Conservation (phyloP, 2,113 vertebrate genomes). For the Anoplopoma fimbria region DNA sequence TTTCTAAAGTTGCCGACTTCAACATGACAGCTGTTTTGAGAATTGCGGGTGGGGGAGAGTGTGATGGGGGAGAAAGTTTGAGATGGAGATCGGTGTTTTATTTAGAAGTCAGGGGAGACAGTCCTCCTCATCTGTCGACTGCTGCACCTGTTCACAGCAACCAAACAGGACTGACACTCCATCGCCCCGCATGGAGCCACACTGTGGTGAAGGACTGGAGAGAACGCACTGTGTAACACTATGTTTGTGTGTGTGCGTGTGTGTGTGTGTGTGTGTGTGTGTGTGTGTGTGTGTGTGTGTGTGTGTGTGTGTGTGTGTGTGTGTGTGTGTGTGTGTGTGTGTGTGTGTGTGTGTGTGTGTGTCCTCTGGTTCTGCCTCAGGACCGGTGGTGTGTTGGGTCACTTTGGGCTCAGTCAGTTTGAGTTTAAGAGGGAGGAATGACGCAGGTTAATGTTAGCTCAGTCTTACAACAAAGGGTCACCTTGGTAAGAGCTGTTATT, state of each 20-base stretch:
- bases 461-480: not conserved
- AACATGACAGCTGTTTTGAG: slow-evolving; percentile 27
- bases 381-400: slow-evolving; percentile 23
- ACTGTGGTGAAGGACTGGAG: slow-evolving; percentile 36
- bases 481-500: not conserved
- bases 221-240: not conserved
- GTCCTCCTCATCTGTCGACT: slow-evolving; percentile 30
- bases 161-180: slow-evolving; percentile 40
- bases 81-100: slow-evolving; percentile 42
- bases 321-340: slow-evolving; percentile 11
- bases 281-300: slow-evolving; percentile 15
- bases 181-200: slow-evolving; percentile 33
- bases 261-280: slow-evolving; percentile 12
- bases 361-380: slow-evolving; percentile 41
- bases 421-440: slow-evolving; percentile 11
- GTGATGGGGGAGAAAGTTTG: slow-evolving; percentile 18
- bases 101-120: slow-evolving; percentile 38
- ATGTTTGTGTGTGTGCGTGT: not conserved
- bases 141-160: slow-evolving; percentile 51
- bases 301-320: slow-evolving; percentile 5
- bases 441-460: not conserved
- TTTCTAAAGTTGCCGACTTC: slow-evolving; percentile 5
- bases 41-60: not conserved
- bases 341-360: slow-evolving; percentile 15
- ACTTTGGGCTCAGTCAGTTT: slow-evolving; percentile 47